Base-by-base conservation (phyloP, 2,113 vertebrate genomes). In the Chamaea fasciata region DNA sequence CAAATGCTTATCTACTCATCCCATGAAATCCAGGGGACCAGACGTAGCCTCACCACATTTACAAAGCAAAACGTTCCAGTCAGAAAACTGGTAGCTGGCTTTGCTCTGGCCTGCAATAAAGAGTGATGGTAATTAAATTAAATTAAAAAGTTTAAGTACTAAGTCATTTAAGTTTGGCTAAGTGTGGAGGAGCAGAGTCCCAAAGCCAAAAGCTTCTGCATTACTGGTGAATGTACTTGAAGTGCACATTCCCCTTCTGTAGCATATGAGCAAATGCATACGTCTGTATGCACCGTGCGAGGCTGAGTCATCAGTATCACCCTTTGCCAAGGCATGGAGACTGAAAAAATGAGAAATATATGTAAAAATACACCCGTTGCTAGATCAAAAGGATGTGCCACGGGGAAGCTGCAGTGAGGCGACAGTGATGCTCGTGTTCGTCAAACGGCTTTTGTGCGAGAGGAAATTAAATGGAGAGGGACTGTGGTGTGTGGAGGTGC, bases 161-260 rank as follows among this genome's bases (percentile, higher is more conserved):
- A 42, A 74, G 26, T 77, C 70, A 44, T 63, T 90, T 30, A 67
- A 70, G 33, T 74, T 86, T 90, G 87, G 74, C 65, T 63, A 64
- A 79, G 39, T 47, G 62, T 2, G 6, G 17, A 77, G 55, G 30
- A 88, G 67, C 65, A 44, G 26, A 83, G 27, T 90, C 42, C 79
- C 4, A 0, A 20, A 46, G 81, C 57, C 2, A 6, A 70, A 85
- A 80, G 27, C 2, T 2, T 16, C 50, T 88, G 10, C 39, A 2
- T 41, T 69, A 11, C 12, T 1, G 3, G 71, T 62, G 73, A 92
- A 90, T 62, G 86, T 56, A 37, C 95, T 93, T 77, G 83, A 94
- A 97, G 83, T 81, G 83, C 88, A 13, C 92, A 93, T 90, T 94
- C 79, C 42, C 78, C 41, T 83, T 92, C 59, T 86, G 76, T 18